phyloP scores from a whole-genome alignment of 2,113 vertebrate genomes.

The Sinocyclocheilus grahami region DNA sequence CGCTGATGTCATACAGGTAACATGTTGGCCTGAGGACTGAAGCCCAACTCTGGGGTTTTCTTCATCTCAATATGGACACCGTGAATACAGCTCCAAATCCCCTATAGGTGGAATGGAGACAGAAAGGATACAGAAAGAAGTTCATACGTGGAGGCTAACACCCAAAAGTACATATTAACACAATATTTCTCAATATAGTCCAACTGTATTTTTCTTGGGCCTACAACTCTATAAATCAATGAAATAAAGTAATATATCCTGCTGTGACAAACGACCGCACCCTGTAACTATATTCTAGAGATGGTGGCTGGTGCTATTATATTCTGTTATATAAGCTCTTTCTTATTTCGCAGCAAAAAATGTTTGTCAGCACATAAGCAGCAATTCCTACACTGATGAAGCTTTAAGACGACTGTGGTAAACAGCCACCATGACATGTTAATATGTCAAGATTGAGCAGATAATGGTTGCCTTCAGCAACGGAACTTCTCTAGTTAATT shows the following conservation, averaged over 20 bases:
- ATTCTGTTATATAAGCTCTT: constrained; percentile 24
- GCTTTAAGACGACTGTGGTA: not conserved
- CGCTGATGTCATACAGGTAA: constrained; percentile 96
- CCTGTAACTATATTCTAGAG: constrained; percentile 21
- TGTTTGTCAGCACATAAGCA: constrained; percentile 25
- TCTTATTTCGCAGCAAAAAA: constrained; percentile 27
- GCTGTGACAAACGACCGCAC: constrained; percentile 35
- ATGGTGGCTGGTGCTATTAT: not conserved
- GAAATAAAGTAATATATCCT: constrained; percentile 30
- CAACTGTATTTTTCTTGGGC: not conserved
- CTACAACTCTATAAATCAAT: constrained; percentile 21
- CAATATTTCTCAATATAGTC: constrained; percentile 36
- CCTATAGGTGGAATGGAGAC: constrained; percentile 73
- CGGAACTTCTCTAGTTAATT: constrained; percentile 19
- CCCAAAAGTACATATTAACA: constrained; percentile 23
- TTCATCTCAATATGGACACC: constrained; percentile 97
- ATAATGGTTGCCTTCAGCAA: constrained; percentile 15
- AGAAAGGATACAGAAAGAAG: not conserved
- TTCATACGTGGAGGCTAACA: constrained; percentile 15
- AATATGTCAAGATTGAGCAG: constrained; percentile 27
- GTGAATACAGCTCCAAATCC: constrained; percentile 98
- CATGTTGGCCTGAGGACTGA: constrained; percentile 97
- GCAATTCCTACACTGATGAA: constrained; percentile 2
- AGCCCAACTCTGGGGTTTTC: constrained; percentile 87
- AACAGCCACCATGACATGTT: constrained; percentile 5